Percentiles rank a stretch among this genome's conserved stretches.
phyloP scores from a whole-genome alignment of 2,888 invertebrate genomes.

The Philaethria dido region DNA sequence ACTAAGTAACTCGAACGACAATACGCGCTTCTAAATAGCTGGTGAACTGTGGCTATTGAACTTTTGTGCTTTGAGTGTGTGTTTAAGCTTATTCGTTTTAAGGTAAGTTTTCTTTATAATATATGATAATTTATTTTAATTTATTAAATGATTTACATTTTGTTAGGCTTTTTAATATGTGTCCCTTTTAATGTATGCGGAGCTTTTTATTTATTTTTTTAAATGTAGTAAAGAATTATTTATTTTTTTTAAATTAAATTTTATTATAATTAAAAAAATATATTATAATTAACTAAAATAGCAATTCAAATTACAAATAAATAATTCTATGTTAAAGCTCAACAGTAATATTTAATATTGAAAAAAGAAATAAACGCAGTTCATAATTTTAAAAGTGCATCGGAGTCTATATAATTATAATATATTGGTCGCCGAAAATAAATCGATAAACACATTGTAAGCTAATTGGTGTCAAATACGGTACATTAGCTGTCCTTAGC shows the following conservation, averaged over 20 bases:
- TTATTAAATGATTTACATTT: slow-evolving; percentile 13
- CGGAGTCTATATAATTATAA: not conserved
- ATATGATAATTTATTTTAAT: slow-evolving; percentile 28
- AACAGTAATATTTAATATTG: no score
- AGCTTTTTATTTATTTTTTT: not conserved
- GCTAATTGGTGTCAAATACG: slow-evolving; percentile 35
- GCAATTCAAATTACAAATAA: no score
- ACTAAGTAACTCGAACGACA: slow-evolving; percentile 68
- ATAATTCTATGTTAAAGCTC: no score
- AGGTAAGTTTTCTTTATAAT: slow-evolving; percentile 42
- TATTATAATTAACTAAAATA: no score
- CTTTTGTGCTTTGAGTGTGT: slow-evolving; percentile 66
- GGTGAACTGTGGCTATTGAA: slow-evolving; percentile 74
- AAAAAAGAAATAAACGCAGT: no score
- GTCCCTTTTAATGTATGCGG: not conserved
- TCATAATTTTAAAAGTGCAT: not conserved
- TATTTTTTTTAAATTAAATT: no score
- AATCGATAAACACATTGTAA: slow-evolving; percentile 19
- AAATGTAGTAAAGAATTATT: not conserved
- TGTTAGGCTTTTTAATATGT: not conserved
- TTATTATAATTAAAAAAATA: no score
- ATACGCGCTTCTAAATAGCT: slow-evolving; percentile 50
- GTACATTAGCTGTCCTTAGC: slow-evolving; percentile 36
- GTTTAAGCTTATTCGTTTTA: slow-evolving; percentile 54
- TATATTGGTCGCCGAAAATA: not conserved